These are phyloP conservation scores for Poecilia gillii DNA, from an alignment of 2,797 vertebrate genomes.

Conservation along the genomic window DNA sequence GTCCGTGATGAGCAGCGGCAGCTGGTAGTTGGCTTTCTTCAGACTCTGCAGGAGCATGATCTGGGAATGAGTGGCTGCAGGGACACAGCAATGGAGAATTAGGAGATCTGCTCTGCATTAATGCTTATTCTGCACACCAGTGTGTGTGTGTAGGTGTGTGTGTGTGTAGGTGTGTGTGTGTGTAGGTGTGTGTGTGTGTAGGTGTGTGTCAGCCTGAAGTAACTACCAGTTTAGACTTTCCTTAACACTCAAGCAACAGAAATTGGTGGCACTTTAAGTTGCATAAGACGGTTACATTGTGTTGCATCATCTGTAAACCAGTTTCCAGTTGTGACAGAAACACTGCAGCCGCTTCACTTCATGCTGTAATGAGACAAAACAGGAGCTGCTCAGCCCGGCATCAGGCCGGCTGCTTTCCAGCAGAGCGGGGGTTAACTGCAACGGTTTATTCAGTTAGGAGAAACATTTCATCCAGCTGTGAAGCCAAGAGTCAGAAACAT, in stretches of 20 bases:
- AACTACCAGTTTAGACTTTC: slow-evolving; percentile 17
- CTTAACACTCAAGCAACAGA: slow-evolving; percentile 30
- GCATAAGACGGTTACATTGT: slow-evolving; percentile 51
- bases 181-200: slow-evolving; percentile 10
- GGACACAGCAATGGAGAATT: slow-evolving; percentile 29
- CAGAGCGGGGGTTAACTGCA: slow-evolving; percentile 11
- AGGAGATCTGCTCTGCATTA: slow-evolving; percentile 6
- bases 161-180: slow-evolving; percentile 21
- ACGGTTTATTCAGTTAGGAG: slow-evolving; percentile 2
- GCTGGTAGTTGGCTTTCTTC: slow-evolving; percentile 96
- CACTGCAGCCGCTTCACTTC: slow-evolving; percentile 14
- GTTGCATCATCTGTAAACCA: slow-evolving; percentile 66
- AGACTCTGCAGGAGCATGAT: slow-evolving; percentile 92
- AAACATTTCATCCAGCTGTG: neutral
- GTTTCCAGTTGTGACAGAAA: slow-evolving; percentile 32
- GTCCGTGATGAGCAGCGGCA: slow-evolving; percentile 95
- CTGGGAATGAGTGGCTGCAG: slow-evolving; percentile 92
- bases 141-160: slow-evolving; percentile 15
- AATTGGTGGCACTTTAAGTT: slow-evolving; percentile 40
- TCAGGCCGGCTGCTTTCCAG: neutral
- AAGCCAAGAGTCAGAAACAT: neutral
- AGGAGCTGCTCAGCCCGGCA: slow-evolving; percentile 25
- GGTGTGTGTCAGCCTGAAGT: slow-evolving; percentile 5
- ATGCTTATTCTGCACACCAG: slow-evolving; percentile 19
- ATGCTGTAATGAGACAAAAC: slow-evolving; percentile 40